phyloP scores from a whole-genome alignment of 2,113 vertebrate genomes.

The Tupaia tana region DNA sequence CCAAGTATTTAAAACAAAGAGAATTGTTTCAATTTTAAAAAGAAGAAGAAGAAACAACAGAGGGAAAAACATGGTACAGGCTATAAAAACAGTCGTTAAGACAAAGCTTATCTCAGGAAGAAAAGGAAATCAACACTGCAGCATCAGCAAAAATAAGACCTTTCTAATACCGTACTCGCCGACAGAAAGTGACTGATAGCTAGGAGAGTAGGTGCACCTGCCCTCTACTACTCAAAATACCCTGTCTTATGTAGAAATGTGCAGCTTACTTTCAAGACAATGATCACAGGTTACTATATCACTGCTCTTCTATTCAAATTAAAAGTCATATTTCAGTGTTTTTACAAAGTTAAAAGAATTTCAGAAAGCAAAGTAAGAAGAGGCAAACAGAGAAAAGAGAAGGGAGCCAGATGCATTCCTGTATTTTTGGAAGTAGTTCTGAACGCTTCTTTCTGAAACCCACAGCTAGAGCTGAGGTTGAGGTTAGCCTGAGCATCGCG shows the following conservation, averaged over 20 bases:
- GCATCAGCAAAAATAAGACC: constrained; percentile 27
- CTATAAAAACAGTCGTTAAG: constrained; percentile 45
- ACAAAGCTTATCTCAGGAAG: constrained; percentile 38
- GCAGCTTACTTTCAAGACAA: constrained; percentile 57
- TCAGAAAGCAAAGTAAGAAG: not conserved
- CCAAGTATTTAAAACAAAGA: constrained; percentile 27
- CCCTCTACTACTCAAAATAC: not conserved
- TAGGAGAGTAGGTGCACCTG: not conserved
- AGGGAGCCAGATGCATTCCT: constrained; percentile 12
- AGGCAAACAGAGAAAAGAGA: not conserved
- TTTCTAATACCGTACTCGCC: constrained; percentile 4
- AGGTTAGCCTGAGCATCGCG: constrained; percentile 70
- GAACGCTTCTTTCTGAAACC: not conserved
- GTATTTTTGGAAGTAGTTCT: constrained; percentile 39
- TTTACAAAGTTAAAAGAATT: constrained; percentile 42
- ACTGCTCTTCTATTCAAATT: constrained; percentile 19
- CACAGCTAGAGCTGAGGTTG: not conserved
- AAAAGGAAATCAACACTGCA: constrained; percentile 53
- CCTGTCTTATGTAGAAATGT: not conserved
- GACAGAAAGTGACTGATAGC: not conserved
- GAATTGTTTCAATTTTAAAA: not conserved
- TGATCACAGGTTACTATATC: not conserved
- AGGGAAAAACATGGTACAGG: not conserved
- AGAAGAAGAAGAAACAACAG: not conserved
- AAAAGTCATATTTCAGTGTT: constrained; percentile 28